phyloP scores from a whole-genome alignment of 1,140 invertebrate species.

The Drosophila serrata region DNA sequence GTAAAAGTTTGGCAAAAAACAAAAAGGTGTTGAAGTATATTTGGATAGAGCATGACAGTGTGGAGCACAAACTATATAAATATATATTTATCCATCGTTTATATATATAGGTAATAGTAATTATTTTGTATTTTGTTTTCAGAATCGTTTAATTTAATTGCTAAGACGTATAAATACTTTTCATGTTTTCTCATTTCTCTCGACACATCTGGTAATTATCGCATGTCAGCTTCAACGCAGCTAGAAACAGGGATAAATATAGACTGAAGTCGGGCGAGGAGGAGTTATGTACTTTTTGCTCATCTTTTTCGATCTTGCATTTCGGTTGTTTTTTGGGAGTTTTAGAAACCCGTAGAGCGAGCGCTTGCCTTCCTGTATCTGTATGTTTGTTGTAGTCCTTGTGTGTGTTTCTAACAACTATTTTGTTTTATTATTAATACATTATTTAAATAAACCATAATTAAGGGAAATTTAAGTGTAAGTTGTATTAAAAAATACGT shows the following conservation, averaged over 20 bases:
- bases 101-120: constrained; percentile 66
- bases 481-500: constrained; percentile 69
- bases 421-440: constrained; percentile 76
- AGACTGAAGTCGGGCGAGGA: constrained; percentile 15
- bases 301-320: constrained; percentile 11
- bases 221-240: constrained; percentile 20
- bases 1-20: constrained; percentile 41
- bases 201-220: constrained; percentile 48
- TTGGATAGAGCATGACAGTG: constrained; percentile 44
- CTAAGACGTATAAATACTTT: constrained; percentile 81
- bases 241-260: constrained; percentile 30
- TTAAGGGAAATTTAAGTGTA: constrained; percentile 68
- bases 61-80: constrained; percentile 71
- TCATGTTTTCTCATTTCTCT: constrained; percentile 56
- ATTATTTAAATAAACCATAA: constrained; percentile 76
- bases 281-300: constrained; percentile 37
- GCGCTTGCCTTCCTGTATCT: constrained; percentile 56
- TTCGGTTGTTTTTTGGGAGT: constrained; percentile 32
- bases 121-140: constrained; percentile 73
- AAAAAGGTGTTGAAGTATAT: constrained; percentile 39
- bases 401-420: constrained; percentile 61
- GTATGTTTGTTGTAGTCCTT: constrained; percentile 36
- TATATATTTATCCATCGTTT: constrained; percentile 66
- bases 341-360: constrained; percentile 72
- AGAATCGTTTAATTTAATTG: constrained; percentile 76